Evolutionary conservation across 2,113 vertebrate genomes (phyloP), one percentile per base, ranked within the genome.

Genomic region (Sterrhoptilus dennistouni): DNA sequence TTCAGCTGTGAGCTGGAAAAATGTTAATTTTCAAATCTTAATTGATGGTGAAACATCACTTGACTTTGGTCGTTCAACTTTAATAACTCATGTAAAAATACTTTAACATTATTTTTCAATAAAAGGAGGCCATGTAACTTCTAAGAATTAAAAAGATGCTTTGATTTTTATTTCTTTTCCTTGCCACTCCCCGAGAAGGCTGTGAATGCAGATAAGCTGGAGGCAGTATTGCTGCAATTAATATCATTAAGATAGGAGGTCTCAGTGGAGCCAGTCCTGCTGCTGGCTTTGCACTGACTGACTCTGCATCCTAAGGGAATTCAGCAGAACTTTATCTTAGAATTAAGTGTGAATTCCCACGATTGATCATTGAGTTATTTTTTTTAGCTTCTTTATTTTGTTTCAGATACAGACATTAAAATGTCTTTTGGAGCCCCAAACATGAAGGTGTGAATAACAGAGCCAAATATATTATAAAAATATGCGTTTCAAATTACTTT

Each of bases 191-290:
- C 28, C 44, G 5, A 25, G 38, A 35, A 88, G 76, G 66, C 71
- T 44, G 17, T 69, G 53, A 72, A 14, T 59, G 75, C 22, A 91
- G 91, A 87, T 90, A 90, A 91, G 76, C 87, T 81, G 64, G 38
- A 95, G 93, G 85, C 59, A 54, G 11, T 59, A 44, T 83, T 91
- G 69, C 68, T 88, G 68, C 85, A 90, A 89, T 96, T 96, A 93
- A 94, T 94, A 81, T 83, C 57, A 44, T 91, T 66, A 70, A 96
- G 88, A 91, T 91, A 93, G 0, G 1, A 70, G 33, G 82, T 90
- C 90, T 80, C 78, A 12, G 75, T 66, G 76, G 85, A 88, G 42
- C 59, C 66, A 77, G 57, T 42, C 70, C 82, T 92, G 0, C 89
- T 91, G 69, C 82, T 92, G 33, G 56, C 64, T 61, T 47, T 93